phyloP scores from a whole-genome alignment of 2,888 invertebrate genomes.

The Caenorhabditis virilis region DNA sequence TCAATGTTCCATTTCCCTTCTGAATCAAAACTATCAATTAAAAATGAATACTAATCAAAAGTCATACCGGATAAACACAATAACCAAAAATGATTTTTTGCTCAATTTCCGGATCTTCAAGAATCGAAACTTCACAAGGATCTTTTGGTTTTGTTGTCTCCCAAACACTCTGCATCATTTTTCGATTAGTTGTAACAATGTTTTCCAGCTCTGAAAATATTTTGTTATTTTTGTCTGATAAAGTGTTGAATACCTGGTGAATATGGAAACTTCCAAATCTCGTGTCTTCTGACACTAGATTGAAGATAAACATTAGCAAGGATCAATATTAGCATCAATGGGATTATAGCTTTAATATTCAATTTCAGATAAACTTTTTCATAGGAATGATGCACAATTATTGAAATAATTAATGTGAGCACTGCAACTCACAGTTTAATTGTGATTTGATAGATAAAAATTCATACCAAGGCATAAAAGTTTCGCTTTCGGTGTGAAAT shows the following conservation, averaged over 20 bases:
- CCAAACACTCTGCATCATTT: conserved; percentile 10
- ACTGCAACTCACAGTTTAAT: conserved; percentile 7
- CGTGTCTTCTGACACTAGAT: conserved; percentile 2
- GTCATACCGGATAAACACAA: conserved; percentile 12
- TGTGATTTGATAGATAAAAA: background rate
- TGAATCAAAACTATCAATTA: background rate
- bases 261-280: conserved; percentile 4
- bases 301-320: conserved; percentile 8
- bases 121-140: conserved; percentile 1
- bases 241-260: conserved; percentile 4
- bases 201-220: too few relatives aligned
- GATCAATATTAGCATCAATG: conserved; percentile 1
- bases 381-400: conserved; percentile 8
- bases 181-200: too few relatives aligned
- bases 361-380: conserved; percentile 12
- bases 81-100: conserved; percentile 4
- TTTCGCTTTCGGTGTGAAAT: background rate
- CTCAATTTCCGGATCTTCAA: background rate
- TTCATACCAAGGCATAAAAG: conserved; percentile 4
- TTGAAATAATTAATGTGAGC: background rate
- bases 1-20: conserved; percentile 14
- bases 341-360: background rate
- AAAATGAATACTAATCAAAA: background rate
- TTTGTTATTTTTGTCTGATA: background rate
- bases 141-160: conserved; percentile 1